A percentile compares a stretch with the other conserved stretches of the same genome.
These are phyloP conservation scores for Megathymus violae DNA, from an alignment of 1,140 invertebrate genomes.

Conservation along the genomic window DNA sequence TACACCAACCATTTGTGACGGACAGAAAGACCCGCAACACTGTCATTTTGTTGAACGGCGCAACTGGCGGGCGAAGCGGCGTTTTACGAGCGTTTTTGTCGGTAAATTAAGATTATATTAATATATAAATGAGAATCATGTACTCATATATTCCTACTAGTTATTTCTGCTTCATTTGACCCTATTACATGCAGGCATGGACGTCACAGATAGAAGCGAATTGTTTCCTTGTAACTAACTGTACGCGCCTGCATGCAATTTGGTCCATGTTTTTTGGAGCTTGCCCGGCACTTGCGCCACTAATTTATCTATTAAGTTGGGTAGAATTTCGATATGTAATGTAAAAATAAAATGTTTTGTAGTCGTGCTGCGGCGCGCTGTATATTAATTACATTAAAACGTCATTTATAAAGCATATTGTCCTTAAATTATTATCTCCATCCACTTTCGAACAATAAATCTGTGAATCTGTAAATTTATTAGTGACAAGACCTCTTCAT, in stretches of 20 bases:
- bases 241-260: not conserved
- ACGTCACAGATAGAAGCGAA: no score
- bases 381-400: conserved; percentile 59
- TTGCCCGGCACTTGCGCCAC: conserved; percentile 58
- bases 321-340: conserved; percentile 62
- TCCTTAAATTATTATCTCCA: conserved; percentile 76
- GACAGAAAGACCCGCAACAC: conserved; percentile 46
- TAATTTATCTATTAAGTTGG: conserved; percentile 70
- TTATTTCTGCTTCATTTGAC: conserved; percentile 36
- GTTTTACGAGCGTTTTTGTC: conserved; percentile 27
- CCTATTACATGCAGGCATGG: conserved; percentile 7
- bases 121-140: conserved; percentile 30
- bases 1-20: conserved; percentile 62
- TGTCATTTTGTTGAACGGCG: conserved; percentile 47
- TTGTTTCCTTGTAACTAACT: no score
- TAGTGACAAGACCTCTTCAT: conserved; percentile 38
- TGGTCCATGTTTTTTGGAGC: conserved; percentile 22
- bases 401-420: conserved; percentile 57
- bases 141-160: conserved; percentile 35
- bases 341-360: conserved; percentile 60
- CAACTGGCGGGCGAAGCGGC: conserved; percentile 52
- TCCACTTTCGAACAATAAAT: conserved; percentile 79
- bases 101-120: conserved; percentile 25
- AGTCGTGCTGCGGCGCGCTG: conserved; percentile 58
- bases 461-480: conserved; percentile 57